These are phyloP conservation scores for Cochlearius cochlearius DNA, from an alignment of 2,113 vertebrate genomes.

Conservation along the genomic window DNA sequence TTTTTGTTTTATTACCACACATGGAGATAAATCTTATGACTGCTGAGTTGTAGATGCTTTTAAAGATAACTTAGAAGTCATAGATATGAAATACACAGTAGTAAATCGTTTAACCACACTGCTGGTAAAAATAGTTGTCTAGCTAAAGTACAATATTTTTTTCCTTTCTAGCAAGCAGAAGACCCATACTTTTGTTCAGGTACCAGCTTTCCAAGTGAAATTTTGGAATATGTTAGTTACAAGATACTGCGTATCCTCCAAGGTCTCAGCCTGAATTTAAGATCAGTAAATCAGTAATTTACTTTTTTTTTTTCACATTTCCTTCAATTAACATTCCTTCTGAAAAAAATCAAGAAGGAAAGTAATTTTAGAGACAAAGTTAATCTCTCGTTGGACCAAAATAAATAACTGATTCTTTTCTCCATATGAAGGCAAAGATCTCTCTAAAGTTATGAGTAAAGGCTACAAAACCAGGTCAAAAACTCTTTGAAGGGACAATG, in stretches of 20 bases:
- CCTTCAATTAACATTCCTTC: neutral
- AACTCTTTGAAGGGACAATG: neutral
- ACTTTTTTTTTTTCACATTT: neutral
- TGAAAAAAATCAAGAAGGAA: neutral
- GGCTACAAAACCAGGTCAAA: neutral
- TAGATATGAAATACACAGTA: neutral
- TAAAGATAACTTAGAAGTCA: neutral
- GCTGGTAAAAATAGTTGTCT: neutral
- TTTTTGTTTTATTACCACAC: neutral
- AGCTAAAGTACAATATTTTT: neutral
- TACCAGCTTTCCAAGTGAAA: neutral
- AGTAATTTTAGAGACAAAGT: neutral
- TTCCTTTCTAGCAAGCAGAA: neutral
- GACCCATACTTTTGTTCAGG: neutral
- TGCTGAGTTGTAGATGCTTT: neutral
- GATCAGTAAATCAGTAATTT: neutral
- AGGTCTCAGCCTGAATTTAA: neutral
- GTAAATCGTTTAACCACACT: neutral
- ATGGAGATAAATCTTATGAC: neutral
- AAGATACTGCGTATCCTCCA: neutral
- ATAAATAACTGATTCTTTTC: neutral
- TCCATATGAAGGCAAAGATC: neutral
- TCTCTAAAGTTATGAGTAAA: neutral
- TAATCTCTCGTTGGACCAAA: neutral
- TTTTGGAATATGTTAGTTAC: neutral